Percentiles rank a stretch among this genome's conserved stretches.
Conservation (phyloP, 2,113 vertebrate species). For the Gulo gulo region DNA sequence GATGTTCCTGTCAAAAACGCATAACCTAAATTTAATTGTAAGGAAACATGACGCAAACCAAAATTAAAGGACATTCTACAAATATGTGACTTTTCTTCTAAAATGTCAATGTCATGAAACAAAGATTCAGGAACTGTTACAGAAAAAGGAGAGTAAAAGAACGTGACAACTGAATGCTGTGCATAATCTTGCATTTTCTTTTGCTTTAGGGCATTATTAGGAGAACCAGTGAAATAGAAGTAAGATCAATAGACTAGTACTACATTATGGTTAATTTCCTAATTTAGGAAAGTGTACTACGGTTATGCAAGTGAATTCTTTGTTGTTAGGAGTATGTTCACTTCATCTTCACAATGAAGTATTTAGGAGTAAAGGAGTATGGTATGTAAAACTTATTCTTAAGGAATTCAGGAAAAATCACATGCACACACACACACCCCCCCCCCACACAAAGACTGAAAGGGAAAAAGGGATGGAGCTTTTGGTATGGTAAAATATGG, state of each 20-base stretch:
- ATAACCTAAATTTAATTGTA: slow-evolving; percentile 19
- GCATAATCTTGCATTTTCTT: slow-evolving; percentile 12
- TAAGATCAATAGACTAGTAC: background rate
- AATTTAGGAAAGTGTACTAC: slow-evolving; percentile 14
- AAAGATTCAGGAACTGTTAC: slow-evolving; percentile 20
- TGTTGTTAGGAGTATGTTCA: slow-evolving; percentile 20
- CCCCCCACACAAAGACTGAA: background rate
- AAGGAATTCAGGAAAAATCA: slow-evolving; percentile 42
- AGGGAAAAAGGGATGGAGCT: background rate
- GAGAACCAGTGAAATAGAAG: slow-evolving; percentile 3
- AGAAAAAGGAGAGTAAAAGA: slow-evolving; percentile 5
- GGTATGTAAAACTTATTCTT: background rate
- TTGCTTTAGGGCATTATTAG: background rate
- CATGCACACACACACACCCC: background rate
- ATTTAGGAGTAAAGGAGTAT: background rate
- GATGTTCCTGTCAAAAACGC: slow-evolving; percentile 17
- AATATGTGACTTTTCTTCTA: slow-evolving; percentile 19
- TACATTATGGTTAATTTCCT: background rate
- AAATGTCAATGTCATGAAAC: slow-evolving; percentile 2
- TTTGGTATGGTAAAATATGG: too few relatives aligned
- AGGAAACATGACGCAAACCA: slow-evolving; percentile 40
- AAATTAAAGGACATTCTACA: slow-evolving; percentile 43
- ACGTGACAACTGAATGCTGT: background rate
- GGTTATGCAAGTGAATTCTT: slow-evolving; percentile 3
- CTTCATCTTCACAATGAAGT: background rate